A percentile compares a stretch with the other conserved stretches of the same genome.
phyloP scores from a whole-genome alignment of 2,888 invertebrate genomes.

The Drosophila austrosaltans region DNA sequence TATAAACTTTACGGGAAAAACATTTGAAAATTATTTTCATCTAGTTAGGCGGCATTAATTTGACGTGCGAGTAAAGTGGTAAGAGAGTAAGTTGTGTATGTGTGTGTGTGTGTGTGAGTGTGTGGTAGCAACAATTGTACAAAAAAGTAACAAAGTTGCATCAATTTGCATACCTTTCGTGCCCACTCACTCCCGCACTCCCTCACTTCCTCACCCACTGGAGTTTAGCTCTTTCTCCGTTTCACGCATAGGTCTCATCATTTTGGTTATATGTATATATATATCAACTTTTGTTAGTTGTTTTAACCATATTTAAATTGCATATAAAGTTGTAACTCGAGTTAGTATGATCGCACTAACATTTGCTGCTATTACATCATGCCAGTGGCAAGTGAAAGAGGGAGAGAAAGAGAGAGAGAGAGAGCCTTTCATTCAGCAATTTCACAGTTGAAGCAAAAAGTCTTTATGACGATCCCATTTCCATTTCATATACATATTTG shows the following conservation, averaged over 20 bases:
- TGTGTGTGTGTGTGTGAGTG: too few species aligned
- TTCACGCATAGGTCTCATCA: constrained; percentile 10
- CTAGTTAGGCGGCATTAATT: constrained; percentile 72
- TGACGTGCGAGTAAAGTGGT: constrained; percentile 34
- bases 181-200: constrained; percentile 3
- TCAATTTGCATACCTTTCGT: constrained; percentile 43
- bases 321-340: constrained; percentile 65
- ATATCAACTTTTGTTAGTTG: constrained; percentile 44
- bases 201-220: background rate
- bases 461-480: constrained; percentile 6
- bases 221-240: background rate
- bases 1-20: constrained; percentile 64
- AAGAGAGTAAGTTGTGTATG: background rate
- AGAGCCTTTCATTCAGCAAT: constrained; percentile 20
- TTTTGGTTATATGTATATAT: constrained; percentile 28
- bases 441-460: constrained; percentile 10
- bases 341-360: constrained; percentile 64
- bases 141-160: constrained; percentile 42
- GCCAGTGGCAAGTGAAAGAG: background rate
- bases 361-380: constrained; percentile 71
- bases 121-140: constrained; percentile 25
- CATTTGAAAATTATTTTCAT: constrained; percentile 71
- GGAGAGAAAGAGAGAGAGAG: background rate
- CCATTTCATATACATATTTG: constrained; percentile 4
- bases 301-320: constrained; percentile 65